Evolutionary conservation across 2,113 vertebrate species (phyloP).

Genomic region (Myanophis thanlyinensis): DNA sequence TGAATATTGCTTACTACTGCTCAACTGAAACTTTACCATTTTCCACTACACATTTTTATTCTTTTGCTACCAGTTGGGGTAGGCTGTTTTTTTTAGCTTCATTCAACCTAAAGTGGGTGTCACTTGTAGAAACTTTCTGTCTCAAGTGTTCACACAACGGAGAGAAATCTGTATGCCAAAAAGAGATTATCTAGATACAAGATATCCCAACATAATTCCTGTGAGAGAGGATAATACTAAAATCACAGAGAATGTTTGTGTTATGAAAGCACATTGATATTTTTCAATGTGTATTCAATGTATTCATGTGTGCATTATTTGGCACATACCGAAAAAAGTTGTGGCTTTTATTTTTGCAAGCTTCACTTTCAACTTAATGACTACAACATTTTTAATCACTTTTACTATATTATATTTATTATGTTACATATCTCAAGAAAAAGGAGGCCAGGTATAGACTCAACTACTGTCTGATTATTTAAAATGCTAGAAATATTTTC

Average conservation of each 20-base stretch:
- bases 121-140: neutral
- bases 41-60: neutral
- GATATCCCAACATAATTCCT: neutral
- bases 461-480: neutral
- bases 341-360: neutral
- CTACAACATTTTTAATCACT: neutral
- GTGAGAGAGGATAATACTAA: neutral
- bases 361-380: neutral
- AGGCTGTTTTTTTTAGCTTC: neutral
- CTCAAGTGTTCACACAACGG: neutral
- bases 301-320: neutral
- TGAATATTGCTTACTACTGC: neutral
- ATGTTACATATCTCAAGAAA: neutral
- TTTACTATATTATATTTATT: neutral
- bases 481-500: neutral
- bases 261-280: neutral
- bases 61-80: neutral
- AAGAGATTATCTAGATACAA: neutral
- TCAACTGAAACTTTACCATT: neutral
- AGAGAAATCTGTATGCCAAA: neutral
- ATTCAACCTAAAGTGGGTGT: neutral
- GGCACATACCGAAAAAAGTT: neutral
- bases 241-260: neutral
- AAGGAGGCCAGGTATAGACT: neutral
- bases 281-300: neutral